These are phyloP conservation scores for Tanytarsus gracilentus DNA, from an alignment of 2,888 invertebrate genomes.

Conservation along the genomic window DNA sequence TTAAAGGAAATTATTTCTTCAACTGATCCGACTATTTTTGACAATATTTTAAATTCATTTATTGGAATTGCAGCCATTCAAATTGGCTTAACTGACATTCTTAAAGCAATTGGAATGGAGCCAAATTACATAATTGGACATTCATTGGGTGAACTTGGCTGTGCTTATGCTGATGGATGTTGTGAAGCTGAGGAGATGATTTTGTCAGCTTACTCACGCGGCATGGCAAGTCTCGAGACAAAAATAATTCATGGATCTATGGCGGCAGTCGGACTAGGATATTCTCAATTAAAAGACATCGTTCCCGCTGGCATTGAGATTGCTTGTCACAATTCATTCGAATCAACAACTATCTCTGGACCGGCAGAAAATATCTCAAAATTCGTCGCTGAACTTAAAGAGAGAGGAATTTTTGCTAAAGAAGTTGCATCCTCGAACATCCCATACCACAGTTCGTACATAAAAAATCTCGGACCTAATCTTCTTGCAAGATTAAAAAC, in stretches of 20 bases:
- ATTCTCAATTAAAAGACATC: constrained; percentile 51
- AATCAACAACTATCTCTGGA: constrained; percentile 71
- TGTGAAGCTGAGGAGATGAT: constrained; percentile 74
- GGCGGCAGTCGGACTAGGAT: constrained; percentile 68
- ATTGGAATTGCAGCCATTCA: constrained; percentile 54
- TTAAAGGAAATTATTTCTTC: constrained; percentile 51
- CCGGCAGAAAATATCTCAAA: constrained; percentile 57
- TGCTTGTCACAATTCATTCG: constrained; percentile 45
- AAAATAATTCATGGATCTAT: constrained; percentile 60
- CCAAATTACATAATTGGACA: constrained; percentile 65
- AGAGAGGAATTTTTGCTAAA: constrained; percentile 67
- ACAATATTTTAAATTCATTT: constrained; percentile 54
- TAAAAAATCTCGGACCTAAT: constrained; percentile 56
- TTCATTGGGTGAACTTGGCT: constrained; percentile 82
- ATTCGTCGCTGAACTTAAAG: constrained; percentile 57
- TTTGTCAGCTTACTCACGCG: constrained; percentile 67
- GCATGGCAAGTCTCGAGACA: constrained; percentile 57
- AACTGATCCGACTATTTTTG: constrained; percentile 48
- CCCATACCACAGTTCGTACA: constrained; percentile 82
- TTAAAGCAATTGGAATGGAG: constrained; percentile 48
- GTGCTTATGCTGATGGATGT: constrained; percentile 84
- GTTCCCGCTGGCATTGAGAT: neutral
- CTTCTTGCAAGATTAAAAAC: constrained; percentile 55
- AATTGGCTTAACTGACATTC: constrained; percentile 50
- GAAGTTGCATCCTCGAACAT: constrained; percentile 80